Evolutionary conservation across 1,140 invertebrate species (phyloP).

Genomic region (Zaprionus tsacasi): DNA sequence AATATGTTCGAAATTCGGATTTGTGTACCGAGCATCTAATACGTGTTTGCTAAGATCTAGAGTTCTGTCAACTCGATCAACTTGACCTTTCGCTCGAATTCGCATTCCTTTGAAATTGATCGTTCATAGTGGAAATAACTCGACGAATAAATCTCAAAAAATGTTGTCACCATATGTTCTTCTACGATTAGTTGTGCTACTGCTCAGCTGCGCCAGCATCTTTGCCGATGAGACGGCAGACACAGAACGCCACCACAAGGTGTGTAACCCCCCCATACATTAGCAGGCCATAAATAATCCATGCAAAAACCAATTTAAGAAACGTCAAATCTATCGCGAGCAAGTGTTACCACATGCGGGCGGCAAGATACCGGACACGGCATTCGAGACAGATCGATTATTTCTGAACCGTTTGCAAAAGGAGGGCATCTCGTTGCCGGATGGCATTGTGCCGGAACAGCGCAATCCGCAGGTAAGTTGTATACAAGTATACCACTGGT

Average conservation of each 20-base stretch:
- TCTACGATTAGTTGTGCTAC: slow-evolving; percentile 21
- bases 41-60: slow-evolving; percentile 63
- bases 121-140: slow-evolving; percentile 9
- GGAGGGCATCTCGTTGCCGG: slow-evolving; percentile 87
- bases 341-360: slow-evolving; percentile 87
- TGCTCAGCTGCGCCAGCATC: slow-evolving; percentile 46
- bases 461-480: slow-evolving; percentile 76
- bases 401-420: slow-evolving; percentile 87
- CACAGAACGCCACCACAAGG: slow-evolving; percentile 69
- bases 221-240: slow-evolving; percentile 38
- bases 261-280: slow-evolving; percentile 46
- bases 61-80: slow-evolving; percentile 58
- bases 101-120: slow-evolving; percentile 40
- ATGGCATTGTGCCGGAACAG: slow-evolving; percentile 86
- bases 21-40: slow-evolving; percentile 69
- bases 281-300: slow-evolving; percentile 52
- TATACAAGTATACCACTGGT: too few species aligned
- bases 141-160: slow-evolving; percentile 11
- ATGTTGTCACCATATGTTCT: slow-evolving; percentile 55
- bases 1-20: slow-evolving; percentile 66
- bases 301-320: slow-evolving; percentile 81
- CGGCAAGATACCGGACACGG: slow-evolving; percentile 88
- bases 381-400: slow-evolving; percentile 87
- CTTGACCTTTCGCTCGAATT: slow-evolving; percentile 64
- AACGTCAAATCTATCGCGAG: slow-evolving; percentile 88